Conservation (phyloP, 2,888 invertebrate species). For the Tetrapedia diversipes region DNA sequence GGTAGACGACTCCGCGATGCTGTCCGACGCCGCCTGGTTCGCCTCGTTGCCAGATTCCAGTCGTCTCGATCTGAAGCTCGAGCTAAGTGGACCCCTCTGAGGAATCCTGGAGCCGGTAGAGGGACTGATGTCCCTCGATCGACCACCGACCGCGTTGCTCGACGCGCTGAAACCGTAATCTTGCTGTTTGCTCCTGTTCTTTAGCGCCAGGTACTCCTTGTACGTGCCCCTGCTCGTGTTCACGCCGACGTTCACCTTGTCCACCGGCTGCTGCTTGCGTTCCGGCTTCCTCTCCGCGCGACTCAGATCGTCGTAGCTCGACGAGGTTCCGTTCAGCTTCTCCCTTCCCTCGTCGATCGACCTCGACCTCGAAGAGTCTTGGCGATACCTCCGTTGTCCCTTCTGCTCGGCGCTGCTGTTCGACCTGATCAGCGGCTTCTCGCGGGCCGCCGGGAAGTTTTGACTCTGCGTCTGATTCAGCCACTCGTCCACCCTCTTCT, state of each 20-base stretch:
- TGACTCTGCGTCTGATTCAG: constrained; percentile 76
- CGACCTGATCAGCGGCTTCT: constrained; percentile 73
- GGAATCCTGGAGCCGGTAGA: constrained; percentile 69
- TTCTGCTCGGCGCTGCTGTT: constrained; percentile 78
- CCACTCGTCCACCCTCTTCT: constrained; percentile 79
- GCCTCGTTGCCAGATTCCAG: constrained; percentile 39
- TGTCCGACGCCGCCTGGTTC: neutral
- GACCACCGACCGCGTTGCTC: constrained; percentile 25
- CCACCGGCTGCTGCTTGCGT: constrained; percentile 51
- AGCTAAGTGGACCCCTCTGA: constrained; percentile 66
- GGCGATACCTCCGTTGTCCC: constrained; percentile 67
- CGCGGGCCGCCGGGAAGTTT: constrained; percentile 60
- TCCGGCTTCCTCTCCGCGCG: constrained; percentile 66
- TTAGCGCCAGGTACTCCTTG: constrained; percentile 71
- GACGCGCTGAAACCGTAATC: constrained; percentile 69
- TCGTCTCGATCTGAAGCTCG: constrained; percentile 62
- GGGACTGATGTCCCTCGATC: constrained; percentile 64
- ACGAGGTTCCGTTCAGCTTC: constrained; percentile 71
- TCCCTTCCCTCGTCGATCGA: constrained; percentile 71
- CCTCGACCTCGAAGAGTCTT: constrained; percentile 69
- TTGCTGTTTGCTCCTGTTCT: constrained; percentile 59
- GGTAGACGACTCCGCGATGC: constrained; percentile 3
- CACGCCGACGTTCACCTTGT: constrained; percentile 68
- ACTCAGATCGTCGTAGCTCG: constrained; percentile 76
- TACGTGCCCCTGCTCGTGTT: constrained; percentile 72